Conservation (phyloP, 2,888 invertebrate species). For the Mythimna pallens region DNA sequence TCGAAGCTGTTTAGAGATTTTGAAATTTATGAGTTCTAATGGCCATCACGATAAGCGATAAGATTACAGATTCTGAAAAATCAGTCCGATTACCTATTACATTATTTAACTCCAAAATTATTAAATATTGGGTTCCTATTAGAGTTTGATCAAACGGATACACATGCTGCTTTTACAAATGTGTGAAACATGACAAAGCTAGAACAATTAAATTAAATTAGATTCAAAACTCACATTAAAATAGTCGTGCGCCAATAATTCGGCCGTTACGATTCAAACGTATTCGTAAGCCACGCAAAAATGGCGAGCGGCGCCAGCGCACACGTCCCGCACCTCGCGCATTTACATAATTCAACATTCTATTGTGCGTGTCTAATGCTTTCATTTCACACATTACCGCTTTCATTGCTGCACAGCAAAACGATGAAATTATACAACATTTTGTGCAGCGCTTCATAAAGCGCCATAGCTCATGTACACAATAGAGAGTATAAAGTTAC, state of each 20-base stretch:
- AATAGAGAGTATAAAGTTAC: constrained; percentile 82
- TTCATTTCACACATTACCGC: constrained; percentile 74
- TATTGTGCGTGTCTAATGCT: constrained; percentile 86
- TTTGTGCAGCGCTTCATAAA: constrained; percentile 67
- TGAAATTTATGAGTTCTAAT: neutral
- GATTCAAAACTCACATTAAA: constrained; percentile 58
- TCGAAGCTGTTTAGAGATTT: constrained; percentile 11
- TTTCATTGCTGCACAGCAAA: constrained; percentile 54
- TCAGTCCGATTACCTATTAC: neutral
- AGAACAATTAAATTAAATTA: constrained; percentile 44
- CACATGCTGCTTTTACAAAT: neutral
- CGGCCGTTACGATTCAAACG: constrained; percentile 76
- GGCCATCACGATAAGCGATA: neutral
- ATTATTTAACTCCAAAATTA: neutral
- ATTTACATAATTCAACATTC: constrained; percentile 86
- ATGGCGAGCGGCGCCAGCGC: constrained; percentile 81
- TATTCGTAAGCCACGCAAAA: constrained; percentile 76
- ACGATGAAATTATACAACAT: constrained; percentile 18
- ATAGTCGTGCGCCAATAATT: constrained; percentile 71
- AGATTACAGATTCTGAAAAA: neutral
- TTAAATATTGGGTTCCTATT: neutral
- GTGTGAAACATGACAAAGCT: constrained; percentile 25
- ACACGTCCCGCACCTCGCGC: constrained; percentile 74
- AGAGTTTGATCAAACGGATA: neutral
- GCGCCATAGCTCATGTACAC: constrained; percentile 35